These are phyloP conservation scores for Pteronotus mesoamericanus DNA, from an alignment of 2,797 vertebrate genomes.

Conservation along the genomic window DNA sequence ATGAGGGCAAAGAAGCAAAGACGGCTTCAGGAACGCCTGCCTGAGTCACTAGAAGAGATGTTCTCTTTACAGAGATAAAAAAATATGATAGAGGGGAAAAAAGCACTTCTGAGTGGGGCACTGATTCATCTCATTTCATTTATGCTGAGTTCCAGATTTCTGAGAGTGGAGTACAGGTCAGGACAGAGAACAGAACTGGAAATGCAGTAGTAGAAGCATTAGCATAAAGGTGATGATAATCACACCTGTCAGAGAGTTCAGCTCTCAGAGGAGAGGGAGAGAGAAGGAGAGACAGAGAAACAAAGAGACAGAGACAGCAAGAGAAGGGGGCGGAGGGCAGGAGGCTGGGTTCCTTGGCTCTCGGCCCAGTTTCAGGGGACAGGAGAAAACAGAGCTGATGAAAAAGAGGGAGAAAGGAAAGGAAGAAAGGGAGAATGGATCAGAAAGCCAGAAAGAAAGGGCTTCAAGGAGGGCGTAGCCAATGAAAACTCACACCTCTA, in stretches of 20 bases:
- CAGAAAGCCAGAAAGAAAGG: neutral
- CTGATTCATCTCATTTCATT: neutral
- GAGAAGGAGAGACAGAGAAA: neutral
- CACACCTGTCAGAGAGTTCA: neutral
- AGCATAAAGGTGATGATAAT: neutral
- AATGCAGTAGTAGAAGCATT: neutral
- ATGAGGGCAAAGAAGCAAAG: neutral
- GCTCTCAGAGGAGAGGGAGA: neutral
- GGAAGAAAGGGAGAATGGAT: too few species aligned
- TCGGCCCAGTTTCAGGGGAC: neutral
- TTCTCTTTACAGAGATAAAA: neutral
- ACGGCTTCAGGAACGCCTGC: neutral
- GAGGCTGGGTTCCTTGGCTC: neutral
- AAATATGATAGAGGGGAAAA: neutral
- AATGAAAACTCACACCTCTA: neutral
- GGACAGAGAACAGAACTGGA: neutral
- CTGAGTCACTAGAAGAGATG: neutral
- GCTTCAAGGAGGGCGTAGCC: neutral
- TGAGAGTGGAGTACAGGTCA: too few species aligned
- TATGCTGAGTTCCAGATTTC: neutral
- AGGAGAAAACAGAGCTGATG: neutral
- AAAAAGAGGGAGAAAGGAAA: neutral
- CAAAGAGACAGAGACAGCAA: neutral
- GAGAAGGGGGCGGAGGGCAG: neutral
- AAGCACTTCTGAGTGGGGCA: neutral